Base-by-base conservation (phyloP, 1,140 invertebrate species). In the Drosophila arizonae region DNA sequence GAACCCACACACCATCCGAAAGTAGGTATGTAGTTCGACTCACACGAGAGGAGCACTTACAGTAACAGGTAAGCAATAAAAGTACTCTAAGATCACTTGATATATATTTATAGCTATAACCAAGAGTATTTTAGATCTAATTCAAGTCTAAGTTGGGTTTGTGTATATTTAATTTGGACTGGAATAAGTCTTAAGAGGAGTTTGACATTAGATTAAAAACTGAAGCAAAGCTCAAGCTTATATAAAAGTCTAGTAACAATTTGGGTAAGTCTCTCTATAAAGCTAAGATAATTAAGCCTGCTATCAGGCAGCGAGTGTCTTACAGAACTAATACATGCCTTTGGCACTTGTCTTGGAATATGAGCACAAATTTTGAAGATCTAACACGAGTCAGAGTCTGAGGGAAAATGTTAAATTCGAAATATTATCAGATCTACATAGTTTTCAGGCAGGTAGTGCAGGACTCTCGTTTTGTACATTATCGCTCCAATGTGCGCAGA, bases 401-500 rank as follows among this genome's bases (percentile, higher is more conserved):
- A 30, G 43, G n/a, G 6, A 6, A 6, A 50, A 26, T 50, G 48
- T 48, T 13, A 4, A 13, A 24, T 50, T 26, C 11, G 11, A 11
- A 28, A 21, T 26, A 50, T 26, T 50, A n/a, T 28, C 48, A 26
- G 48, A 50, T 50, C 21, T 26, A 26, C 10, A 11, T 50, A 50
- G 21, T 50, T 26, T 6, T 11, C 5, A 26, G 43, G 15, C n/a
- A 45, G 5, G 2, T 45, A 24, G 5, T 13, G 21, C 26, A 11
- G 48, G 48, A 50, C 36, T 39, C 11, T 24, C 10, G 11, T 8
- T 41, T 41, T 30, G 28, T 33, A 46, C 10, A 28, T 60, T 60
- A 60, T 48, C 26, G n/a, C n/a, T 17, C 41, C 24, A 57, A 43
- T 43, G 39, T 43, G 43, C 43, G 17, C 43, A 17, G 11, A 11